These are phyloP conservation scores for Sternarchorhynchus goeldii DNA, from an alignment of 2,797 vertebrate species.

Conservation along the genomic window DNA sequence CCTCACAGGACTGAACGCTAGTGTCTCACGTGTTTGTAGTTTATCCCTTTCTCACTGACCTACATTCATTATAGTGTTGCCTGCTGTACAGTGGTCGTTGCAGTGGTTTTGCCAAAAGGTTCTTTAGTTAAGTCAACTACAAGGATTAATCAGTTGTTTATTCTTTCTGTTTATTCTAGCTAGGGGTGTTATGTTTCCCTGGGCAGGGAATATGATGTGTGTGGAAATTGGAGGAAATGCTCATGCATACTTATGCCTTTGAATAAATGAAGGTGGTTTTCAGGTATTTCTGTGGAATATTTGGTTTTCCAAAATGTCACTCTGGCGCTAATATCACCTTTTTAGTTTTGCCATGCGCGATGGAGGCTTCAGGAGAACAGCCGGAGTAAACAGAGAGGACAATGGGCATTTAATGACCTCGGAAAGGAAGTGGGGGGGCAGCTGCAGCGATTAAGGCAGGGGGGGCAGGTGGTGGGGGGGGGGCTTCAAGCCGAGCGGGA, in stretches of 20 bases:
- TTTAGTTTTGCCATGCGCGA: neutral
- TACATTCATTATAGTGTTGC: conserved; percentile 42
- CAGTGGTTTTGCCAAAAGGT: conserved; percentile 1
- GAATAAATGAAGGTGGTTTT: neutral
- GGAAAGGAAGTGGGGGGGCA: conserved; percentile 30
- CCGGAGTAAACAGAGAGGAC: conserved; percentile 39
- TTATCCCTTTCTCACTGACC: conserved; percentile 49
- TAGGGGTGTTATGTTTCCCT: neutral
- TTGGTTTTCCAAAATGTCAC: conserved; percentile 36
- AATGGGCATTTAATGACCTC: conserved; percentile 40
- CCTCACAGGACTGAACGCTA: conserved; percentile 8
- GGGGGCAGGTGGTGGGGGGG: conserved; percentile 39
- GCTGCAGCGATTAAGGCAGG: conserved; percentile 41
- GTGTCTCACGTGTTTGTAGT: conserved; percentile 51
- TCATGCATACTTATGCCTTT: too few species aligned
- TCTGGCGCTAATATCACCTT: neutral
- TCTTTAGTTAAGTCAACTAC: neutral
- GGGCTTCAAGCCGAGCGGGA: neutral
- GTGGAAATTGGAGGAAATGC: neutral
- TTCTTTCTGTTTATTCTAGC: neutral
- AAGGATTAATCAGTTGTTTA: conserved; percentile 4
- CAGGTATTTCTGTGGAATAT: neutral
- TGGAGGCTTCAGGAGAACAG: conserved; percentile 14
- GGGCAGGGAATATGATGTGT: neutral
- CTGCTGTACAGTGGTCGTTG: neutral